Base-by-base conservation (phyloP, 2,888 invertebrate species). In the Volucella inanis region DNA sequence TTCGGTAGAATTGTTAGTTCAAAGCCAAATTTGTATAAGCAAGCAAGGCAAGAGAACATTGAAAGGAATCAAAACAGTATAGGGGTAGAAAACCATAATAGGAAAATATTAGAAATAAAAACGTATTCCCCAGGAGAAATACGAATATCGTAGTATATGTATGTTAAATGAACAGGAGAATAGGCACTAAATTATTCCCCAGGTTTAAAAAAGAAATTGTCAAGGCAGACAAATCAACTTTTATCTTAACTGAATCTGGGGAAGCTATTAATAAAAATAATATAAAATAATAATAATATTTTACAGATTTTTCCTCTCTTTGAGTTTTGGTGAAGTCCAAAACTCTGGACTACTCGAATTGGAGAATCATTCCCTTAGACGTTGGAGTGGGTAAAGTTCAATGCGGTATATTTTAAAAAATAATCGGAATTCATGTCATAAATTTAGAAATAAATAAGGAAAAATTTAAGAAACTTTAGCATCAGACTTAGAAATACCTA, bases 151-250 rank as follows among this genome's bases (percentile, higher is more conserved):
- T n/a, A n/a, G n/a, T n/a, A n/a, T n/a, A 18, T 2, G 2, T 18
- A 18, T 1, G 18, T 2, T 18, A 18, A 18, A 18, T 18, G 2
- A 18, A 18, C 18, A 18, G 2, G 18, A 1, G 18, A 18, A 18
- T 18, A 18, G 18, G 18, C 2, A 18, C 18, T 18, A 88, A 88
- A 68, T 15, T 87, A 3, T 79, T 83, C 0, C 57, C 82, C 14
- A 70, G 75, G 52, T 87, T 74, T 39, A 76, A 18, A 10, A 57
- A 76, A 31, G 74, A 87, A 59, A 82, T 75, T 10, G 79, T 87
- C 3, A 76, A 74, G 52, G 81, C 80, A 75, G 52, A 74, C n/a
- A 67, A 45, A 52, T 45, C 67, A 12, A 67, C 61, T 4, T 52
- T 45, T 10, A 54, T 77, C 14, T 6, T 70, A 11, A 77, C 70